Percentiles rank a stretch among this genome's conserved stretches.
Evolutionary conservation across 2,888 invertebrate species (phyloP).

Genomic region (Anticlea derivata): DNA sequence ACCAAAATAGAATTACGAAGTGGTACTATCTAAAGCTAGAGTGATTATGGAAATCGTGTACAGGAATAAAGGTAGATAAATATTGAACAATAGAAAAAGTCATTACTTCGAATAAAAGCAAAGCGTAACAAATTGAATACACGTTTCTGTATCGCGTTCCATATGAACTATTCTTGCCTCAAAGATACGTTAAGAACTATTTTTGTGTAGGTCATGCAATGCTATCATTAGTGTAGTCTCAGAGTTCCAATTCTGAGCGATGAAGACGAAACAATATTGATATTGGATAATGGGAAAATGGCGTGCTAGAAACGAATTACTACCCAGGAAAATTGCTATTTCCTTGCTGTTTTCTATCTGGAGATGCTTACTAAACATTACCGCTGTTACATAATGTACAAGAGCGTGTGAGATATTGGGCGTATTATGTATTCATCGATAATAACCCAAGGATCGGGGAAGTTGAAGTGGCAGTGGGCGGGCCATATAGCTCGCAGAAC

Average conservation of each 20-base stretch:
- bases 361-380: slow-evolving; percentile 56
- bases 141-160: slow-evolving; percentile 26
- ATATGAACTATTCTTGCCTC: slow-evolving; percentile 26
- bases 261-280: slow-evolving; percentile 81
- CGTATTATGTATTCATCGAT: slow-evolving; percentile 31
- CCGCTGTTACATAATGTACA: slow-evolving; percentile 44
- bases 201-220: slow-evolving; percentile 64
- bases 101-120: slow-evolving; percentile 14
- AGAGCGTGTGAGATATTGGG: slow-evolving; percentile 26
- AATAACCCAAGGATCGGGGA: slow-evolving; percentile 24
- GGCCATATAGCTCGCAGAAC: too few species aligned
- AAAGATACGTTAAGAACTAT: slow-evolving; percentile 28
- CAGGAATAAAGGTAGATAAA: background rate
- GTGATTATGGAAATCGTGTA: background rate
- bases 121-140: slow-evolving; percentile 18
- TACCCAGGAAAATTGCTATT: slow-evolving; percentile 71
- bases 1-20: background rate
- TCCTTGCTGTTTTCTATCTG: slow-evolving; percentile 68
- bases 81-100: slow-evolving; percentile 8
- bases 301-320: slow-evolving; percentile 75
- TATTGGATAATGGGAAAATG: slow-evolving; percentile 80
- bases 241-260: slow-evolving; percentile 66
- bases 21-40: background rate
- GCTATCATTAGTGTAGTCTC: slow-evolving; percentile 71
- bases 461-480: too few species aligned